A percentile compares a stretch with the other conserved stretches of the same genome.
phyloP scores from a whole-genome alignment of 2,113 vertebrate genomes.

The Lipotes vexillifer region DNA sequence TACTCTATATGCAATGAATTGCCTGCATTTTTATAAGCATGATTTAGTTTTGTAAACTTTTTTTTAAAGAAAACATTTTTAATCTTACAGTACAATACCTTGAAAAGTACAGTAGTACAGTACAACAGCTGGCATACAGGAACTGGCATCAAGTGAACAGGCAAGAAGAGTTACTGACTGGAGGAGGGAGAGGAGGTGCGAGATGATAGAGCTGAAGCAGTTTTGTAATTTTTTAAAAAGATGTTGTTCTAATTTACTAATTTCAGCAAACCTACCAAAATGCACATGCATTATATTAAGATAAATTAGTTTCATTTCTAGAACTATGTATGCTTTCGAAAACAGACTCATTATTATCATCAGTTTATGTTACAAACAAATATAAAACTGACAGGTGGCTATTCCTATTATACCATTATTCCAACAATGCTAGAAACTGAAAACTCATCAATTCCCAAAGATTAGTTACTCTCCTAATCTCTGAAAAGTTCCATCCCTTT shows the following conservation, averaged over 20 bases:
- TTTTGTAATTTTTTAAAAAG: neutral
- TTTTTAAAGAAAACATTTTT: too few relatives aligned
- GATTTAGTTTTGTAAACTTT: neutral
- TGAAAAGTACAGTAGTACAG: too few relatives aligned
- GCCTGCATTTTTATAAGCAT: neutral
- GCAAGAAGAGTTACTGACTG: too few relatives aligned
- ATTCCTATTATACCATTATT: neutral
- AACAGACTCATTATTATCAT: neutral
- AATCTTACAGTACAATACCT: too few relatives aligned
- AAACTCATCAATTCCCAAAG: neutral
- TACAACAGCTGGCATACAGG: too few relatives aligned
- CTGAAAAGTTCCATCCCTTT: neutral
- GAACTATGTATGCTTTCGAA: conserved; percentile 10
- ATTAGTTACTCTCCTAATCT: neutral
- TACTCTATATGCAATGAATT: neutral
- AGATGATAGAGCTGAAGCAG: neutral
- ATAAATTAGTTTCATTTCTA: neutral
- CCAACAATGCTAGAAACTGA: neutral
- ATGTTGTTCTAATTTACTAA: neutral
- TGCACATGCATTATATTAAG: neutral
- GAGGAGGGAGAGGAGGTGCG: too few relatives aligned
- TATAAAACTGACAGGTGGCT: neutral
- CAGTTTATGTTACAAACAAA: neutral
- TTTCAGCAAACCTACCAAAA: neutral
- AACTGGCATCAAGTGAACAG: too few relatives aligned